Conservation (phyloP, 2,888 invertebrate species). For the Cecidostiba fungosa region DNA sequence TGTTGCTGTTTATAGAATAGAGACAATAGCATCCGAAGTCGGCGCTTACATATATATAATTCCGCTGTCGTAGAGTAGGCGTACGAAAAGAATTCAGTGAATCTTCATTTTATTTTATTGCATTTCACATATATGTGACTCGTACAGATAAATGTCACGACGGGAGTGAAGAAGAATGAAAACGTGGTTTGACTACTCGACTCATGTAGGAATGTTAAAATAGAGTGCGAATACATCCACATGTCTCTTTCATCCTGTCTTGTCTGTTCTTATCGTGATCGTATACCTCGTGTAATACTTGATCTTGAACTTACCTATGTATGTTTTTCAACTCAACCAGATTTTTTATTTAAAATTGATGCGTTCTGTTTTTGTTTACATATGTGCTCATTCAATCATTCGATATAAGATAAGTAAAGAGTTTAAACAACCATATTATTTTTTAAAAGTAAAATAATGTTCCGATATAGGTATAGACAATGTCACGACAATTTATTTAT, state of each 20-base stretch:
- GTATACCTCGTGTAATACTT: neutral
- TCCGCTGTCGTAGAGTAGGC: neutral
- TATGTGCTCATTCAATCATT: neutral
- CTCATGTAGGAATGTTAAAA: neutral
- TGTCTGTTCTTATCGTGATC: neutral
- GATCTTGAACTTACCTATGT: neutral
- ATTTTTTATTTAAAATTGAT: no score
- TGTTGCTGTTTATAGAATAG: neutral
- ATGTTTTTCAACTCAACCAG: neutral
- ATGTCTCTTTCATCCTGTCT: neutral
- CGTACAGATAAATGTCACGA: neutral
- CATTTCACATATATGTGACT: neutral
- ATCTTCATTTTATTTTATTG: constrained; percentile 23
- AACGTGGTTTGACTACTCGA: constrained; percentile 19
- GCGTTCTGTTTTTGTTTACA: no score
- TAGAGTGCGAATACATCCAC: neutral
- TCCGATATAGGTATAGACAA: neutral
- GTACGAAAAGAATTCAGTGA: neutral
- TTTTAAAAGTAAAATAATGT: neutral
- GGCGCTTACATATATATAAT: neutral
- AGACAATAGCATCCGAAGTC: neutral
- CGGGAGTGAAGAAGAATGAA: neutral
- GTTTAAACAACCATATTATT: neutral
- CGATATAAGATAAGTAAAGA: neutral
- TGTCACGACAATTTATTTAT: neutral